Base-by-base conservation (phyloP, 2,113 vertebrate species). In the Forbesichthys papilliferus region DNA sequence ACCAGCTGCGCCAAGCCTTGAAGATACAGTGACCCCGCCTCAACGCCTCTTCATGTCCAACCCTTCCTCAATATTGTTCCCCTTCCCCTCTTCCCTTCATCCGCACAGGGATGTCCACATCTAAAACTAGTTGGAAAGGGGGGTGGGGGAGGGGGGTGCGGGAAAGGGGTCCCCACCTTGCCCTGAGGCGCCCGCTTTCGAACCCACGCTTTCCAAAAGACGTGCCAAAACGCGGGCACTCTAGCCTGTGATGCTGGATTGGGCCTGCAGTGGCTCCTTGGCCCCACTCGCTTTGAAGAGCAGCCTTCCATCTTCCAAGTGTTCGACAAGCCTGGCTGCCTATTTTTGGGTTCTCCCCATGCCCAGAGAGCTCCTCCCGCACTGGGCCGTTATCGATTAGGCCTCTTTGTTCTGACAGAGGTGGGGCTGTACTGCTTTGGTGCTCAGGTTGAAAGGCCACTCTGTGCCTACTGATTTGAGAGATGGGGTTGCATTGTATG, bases 201-300 rank as follows among this genome's bases (percentile, higher is more conserved):
- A 93, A 92, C 91, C 92, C 87, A 92, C 90, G 84, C 92, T 91
- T 87, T 90, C 70, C 83, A 87, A 90, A 87, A 90, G 90, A 91
- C 69, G 74, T 91, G 90, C 90, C 90, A 92, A 90, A 88, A 80
- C 68, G 51, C 68, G 81, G 86, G 83, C 81, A 86, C 77, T 83
- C 75, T 78, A 80, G 73, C 69, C 73, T 88, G 73, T 78, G 84
- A 86, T 90, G 69, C 68, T 77, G 85, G 83, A 78, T 82, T 84
- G 81, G 81, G 73, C 72, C 85, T 74, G 79, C 85, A 87, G 88
- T 87, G 85, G 87, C 87, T 87, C 83, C 84, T 86, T 85, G 88
- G 86, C 87, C 87, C 80, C 80, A 74, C 68, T 85, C 84, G 83
- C 85, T 92, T 90, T 93, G 89, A 89, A 91, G 86, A 86, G 58